Evolutionary conservation across 2,888 invertebrate genomes (phyloP).

Genomic region (Dione juno): DNA sequence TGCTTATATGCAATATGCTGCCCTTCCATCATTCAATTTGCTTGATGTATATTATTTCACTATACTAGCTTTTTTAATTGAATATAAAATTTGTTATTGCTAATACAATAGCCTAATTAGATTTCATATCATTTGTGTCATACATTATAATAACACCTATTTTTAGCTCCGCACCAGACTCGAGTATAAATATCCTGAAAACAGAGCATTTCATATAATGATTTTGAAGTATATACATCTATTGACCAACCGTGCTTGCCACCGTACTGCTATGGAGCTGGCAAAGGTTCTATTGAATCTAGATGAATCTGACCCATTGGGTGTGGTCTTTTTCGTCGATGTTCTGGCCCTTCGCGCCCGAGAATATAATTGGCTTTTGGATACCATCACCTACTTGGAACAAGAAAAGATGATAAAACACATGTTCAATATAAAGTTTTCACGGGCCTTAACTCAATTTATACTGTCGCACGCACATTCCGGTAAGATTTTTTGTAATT

Average conservation of each 20-base stretch:
- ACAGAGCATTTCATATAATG: slow-evolving; percentile 81
- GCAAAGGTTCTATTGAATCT: slow-evolving; percentile 90
- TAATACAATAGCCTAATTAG: too few relatives aligned
- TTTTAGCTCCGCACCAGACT: slow-evolving; percentile 62
- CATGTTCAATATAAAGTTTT: slow-evolving; percentile 65
- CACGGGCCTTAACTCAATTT: slow-evolving; percentile 62
- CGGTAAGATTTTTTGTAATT: slow-evolving; percentile 44
- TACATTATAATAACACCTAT: neutral
- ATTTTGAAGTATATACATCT: slow-evolving; percentile 90
- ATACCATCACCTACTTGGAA: slow-evolving; percentile 54
- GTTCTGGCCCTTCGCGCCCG: slow-evolving; percentile 89
- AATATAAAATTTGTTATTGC: too few relatives aligned
- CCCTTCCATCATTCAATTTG: slow-evolving; percentile 60
- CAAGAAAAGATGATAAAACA: slow-evolving; percentile 51
- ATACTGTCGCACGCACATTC: slow-evolving; percentile 55
- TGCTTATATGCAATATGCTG: slow-evolving; percentile 57
- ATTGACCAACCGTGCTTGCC: slow-evolving; percentile 90
- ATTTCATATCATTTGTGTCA: neutral
- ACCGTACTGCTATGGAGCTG: slow-evolving; percentile 92
- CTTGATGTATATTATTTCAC: slow-evolving; percentile 58
- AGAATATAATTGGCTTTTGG: slow-evolving; percentile 88
- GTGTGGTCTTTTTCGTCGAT: slow-evolving; percentile 89
- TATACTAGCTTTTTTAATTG: neutral
- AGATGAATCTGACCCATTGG: slow-evolving; percentile 91
- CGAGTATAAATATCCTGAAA: slow-evolving; percentile 62